Evolutionary conservation across 1,140 invertebrate species (phyloP).

Genomic region (Trinorchestia longiramus): DNA sequence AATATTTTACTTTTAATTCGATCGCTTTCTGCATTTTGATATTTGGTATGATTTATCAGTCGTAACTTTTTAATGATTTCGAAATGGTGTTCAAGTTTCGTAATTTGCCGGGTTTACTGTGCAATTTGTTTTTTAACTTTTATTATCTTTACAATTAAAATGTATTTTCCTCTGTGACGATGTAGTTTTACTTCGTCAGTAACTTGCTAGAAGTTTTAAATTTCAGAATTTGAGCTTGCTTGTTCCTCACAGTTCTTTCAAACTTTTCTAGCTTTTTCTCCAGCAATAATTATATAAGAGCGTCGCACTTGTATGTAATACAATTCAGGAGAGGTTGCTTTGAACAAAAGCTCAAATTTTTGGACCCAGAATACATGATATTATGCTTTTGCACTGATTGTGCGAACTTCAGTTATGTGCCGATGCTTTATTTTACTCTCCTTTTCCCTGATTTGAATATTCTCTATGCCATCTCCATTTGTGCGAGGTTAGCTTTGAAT

Average conservation of each 20-base stretch:
- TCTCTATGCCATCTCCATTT: neutral
- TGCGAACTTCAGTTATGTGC: neutral
- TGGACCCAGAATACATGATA: neutral
- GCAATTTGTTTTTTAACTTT: neutral
- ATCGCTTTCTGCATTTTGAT: too few relatives aligned
- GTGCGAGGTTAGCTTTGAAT: neutral
- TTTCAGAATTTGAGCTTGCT: neutral
- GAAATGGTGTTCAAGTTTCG: neutral
- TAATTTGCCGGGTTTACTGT: too few relatives aligned
- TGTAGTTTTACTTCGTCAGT: neutral
- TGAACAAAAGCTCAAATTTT: neutral
- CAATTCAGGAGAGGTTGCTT: neutral
- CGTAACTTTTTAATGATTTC: neutral
- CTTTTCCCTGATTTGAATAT: too few relatives aligned
- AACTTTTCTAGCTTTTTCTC: neutral
- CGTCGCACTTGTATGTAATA: neutral
- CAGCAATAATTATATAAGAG: neutral
- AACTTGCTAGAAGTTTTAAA: neutral
- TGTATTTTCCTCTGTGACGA: neutral
- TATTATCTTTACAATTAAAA: neutral
- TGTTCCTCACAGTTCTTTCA: neutral
- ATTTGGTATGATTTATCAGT: neutral
- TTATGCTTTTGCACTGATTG: neutral
- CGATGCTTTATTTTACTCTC: neutral
- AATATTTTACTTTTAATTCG: too few relatives aligned